Evolutionary conservation across 2,888 invertebrate genomes (phyloP).

Genomic region (Oscheius sp.): DNA sequence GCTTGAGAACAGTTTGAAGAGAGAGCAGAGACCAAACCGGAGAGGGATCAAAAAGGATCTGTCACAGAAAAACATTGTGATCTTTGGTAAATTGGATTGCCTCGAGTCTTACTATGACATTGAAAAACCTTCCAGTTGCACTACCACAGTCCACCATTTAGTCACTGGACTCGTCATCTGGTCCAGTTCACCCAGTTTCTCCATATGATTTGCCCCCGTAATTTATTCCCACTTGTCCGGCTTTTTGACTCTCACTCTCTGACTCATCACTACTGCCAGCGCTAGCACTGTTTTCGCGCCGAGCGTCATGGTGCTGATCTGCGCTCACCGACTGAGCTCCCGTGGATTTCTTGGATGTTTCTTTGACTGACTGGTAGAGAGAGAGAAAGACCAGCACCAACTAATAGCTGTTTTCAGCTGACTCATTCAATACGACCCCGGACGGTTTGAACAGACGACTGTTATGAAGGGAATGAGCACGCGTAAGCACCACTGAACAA

Average conservation of each 20-base stretch:
- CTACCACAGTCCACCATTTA: background rate
- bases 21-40: too few relatives aligned
- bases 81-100: too few relatives aligned
- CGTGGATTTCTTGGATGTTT: background rate
- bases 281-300: background rate
- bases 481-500: background rate
- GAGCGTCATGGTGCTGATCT: background rate
- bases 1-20: too few relatives aligned
- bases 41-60: too few relatives aligned
- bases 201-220: slow-evolving; percentile 7
- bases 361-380: background rate
- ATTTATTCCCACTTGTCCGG: background rate
- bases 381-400: background rate
- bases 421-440: slow-evolving; percentile 1
- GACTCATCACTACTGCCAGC: too few relatives aligned
- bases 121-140: background rate
- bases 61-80: too few relatives aligned
- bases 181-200: background rate
- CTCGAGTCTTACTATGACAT: too few relatives aligned
- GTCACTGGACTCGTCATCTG: background rate
- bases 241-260: background rate
- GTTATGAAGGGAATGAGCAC: background rate
- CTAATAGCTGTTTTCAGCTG: background rate
- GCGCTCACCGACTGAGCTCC: background rate
- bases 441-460: background rate